A percentile compares a stretch with the other conserved stretches of the same genome.
Evolutionary conservation across 2,888 invertebrate genomes (phyloP).

Genomic region (Xylota sylvarum): DNA sequence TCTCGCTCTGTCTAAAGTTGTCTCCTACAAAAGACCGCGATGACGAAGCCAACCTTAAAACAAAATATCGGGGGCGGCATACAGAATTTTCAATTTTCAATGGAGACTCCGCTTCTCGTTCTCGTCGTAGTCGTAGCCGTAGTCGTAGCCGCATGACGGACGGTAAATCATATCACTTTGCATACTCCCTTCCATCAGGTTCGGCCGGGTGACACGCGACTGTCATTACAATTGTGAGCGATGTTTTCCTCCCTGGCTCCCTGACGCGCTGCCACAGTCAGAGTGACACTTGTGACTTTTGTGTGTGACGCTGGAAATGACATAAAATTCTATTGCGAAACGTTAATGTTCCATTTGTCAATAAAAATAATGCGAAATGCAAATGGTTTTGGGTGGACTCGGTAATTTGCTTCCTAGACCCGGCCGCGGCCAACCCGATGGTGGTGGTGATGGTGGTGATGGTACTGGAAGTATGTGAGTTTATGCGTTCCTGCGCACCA

Average conservation of each 20-base stretch:
- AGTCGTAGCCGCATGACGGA: constrained; percentile 28
- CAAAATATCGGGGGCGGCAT: constrained; percentile 51
- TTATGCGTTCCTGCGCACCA: constrained; percentile 26
- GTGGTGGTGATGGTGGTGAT: background rate
- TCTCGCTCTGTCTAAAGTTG: background rate
- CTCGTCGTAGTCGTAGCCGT: too few relatives aligned
- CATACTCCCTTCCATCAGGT: constrained; percentile 48
- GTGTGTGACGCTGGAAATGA: constrained; percentile 17
- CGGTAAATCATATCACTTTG: constrained; percentile 69
- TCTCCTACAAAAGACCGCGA: background rate
- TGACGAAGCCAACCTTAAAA: constrained; percentile 40
- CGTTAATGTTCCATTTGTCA: constrained; percentile 69
- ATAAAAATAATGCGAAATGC: constrained; percentile 70
- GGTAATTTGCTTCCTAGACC: constrained; percentile 69
- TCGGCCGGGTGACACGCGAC: constrained; percentile 59
- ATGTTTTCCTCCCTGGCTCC: constrained; percentile 36
- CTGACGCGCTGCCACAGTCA: constrained; percentile 32
- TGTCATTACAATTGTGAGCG: constrained; percentile 66
- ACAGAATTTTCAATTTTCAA: constrained; percentile 26
- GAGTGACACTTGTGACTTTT: constrained; percentile 66
- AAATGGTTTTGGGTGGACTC: constrained; percentile 67
- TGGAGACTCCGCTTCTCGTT: constrained; percentile 20
- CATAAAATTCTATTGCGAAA: constrained; percentile 46
- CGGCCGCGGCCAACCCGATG: too few relatives aligned
- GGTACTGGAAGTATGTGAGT: constrained; percentile 33